A percentile compares a stretch with the other conserved stretches of the same genome.
Conservation (phyloP, 2,888 invertebrate species). For the Caenorhabditis angaria region DNA sequence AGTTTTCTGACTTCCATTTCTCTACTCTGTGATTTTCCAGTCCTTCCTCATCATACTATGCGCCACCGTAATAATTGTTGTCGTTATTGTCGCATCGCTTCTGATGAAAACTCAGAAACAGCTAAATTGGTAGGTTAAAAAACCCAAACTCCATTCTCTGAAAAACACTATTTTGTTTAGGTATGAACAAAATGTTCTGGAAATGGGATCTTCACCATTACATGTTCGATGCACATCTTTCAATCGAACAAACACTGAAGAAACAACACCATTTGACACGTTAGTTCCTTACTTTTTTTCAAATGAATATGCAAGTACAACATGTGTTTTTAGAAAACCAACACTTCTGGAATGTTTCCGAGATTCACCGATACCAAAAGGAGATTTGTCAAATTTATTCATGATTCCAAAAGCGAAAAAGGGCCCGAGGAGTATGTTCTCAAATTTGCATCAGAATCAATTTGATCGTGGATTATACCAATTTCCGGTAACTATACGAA, state of each 20-base stretch:
- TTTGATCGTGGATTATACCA: slow-evolving; percentile 70
- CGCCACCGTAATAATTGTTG: slow-evolving; percentile 36
- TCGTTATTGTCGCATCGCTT: slow-evolving; percentile 30
- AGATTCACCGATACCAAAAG: slow-evolving; percentile 23
- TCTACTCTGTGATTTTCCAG: too few species aligned
- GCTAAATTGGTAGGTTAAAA: slow-evolving; percentile 46
- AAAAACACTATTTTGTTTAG: slow-evolving; percentile 16
- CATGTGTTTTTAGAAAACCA: slow-evolving; percentile 19
- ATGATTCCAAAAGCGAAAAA: slow-evolving; percentile 59
- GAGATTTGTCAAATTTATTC: slow-evolving; percentile 54
- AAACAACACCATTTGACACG: slow-evolving; percentile 33
- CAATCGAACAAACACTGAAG: slow-evolving; percentile 64
- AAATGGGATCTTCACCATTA: slow-evolving; percentile 51
- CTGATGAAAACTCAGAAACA: slow-evolving; percentile 31
- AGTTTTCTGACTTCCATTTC: not conserved
- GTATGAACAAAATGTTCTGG: slow-evolving; percentile 67
- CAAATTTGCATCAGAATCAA: slow-evolving; percentile 63
- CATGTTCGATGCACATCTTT: slow-evolving; percentile 63
- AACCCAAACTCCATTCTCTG: too few species aligned
- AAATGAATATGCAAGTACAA: too few species aligned
- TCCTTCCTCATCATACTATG: slow-evolving; percentile 23
- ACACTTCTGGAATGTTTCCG: slow-evolving; percentile 7
- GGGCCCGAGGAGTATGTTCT: slow-evolving; percentile 66
- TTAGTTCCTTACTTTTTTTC: slow-evolving; percentile 1
- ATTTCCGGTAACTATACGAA: slow-evolving; percentile 35